phyloP scores from a whole-genome alignment of 1,140 invertebrate genomes.

The Daktulosphaira vitifoliae region DNA sequence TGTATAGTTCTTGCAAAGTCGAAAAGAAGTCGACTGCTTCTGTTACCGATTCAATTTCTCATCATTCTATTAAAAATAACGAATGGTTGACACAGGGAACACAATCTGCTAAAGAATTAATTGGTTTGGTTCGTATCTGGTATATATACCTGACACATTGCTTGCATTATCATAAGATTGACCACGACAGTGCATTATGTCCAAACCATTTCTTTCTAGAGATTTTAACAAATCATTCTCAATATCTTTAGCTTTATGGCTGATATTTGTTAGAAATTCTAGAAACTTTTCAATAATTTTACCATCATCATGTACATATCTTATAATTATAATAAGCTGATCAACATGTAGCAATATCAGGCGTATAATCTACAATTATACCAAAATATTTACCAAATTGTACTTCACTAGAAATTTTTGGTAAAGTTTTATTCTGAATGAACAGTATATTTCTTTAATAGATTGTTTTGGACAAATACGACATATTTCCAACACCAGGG shows the following conservation, averaged over 20 bases:
- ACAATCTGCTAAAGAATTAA: slow-evolving; percentile 38
- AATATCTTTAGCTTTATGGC: slow-evolving; percentile 26
- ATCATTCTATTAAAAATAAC: too few relatives aligned
- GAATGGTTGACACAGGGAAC: slow-evolving; percentile 41
- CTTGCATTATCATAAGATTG: slow-evolving; percentile 39
- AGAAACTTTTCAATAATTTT: slow-evolving; percentile 9
- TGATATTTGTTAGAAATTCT: slow-evolving; percentile 2
- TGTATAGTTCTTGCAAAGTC: too few relatives aligned
- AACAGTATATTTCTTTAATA: slow-evolving; percentile 35
- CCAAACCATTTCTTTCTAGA: slow-evolving; percentile 29
- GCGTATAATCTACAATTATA: slow-evolving; percentile 39
- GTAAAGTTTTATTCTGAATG: slow-evolving; percentile 31
- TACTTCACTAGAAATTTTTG: slow-evolving; percentile 35
- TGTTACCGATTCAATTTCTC: too few relatives aligned
- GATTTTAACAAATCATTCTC: slow-evolving; percentile 3
- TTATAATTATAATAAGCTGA: slow-evolving; percentile 37
- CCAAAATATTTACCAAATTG: slow-evolving; percentile 38
- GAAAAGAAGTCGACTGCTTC: too few relatives aligned
- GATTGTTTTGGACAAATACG: slow-evolving; percentile 35
- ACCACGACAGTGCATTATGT: slow-evolving; percentile 35
- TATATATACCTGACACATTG: slow-evolving; percentile 39
- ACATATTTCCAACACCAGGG: slow-evolving; percentile 33
- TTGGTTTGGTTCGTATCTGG: slow-evolving; percentile 40
- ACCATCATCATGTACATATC: slow-evolving; percentile 37
- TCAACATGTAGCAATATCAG: slow-evolving; percentile 38